These are phyloP conservation scores for Galleria mellonella DNA, from an alignment of 1,140 invertebrate genomes.

Conservation along the genomic window DNA sequence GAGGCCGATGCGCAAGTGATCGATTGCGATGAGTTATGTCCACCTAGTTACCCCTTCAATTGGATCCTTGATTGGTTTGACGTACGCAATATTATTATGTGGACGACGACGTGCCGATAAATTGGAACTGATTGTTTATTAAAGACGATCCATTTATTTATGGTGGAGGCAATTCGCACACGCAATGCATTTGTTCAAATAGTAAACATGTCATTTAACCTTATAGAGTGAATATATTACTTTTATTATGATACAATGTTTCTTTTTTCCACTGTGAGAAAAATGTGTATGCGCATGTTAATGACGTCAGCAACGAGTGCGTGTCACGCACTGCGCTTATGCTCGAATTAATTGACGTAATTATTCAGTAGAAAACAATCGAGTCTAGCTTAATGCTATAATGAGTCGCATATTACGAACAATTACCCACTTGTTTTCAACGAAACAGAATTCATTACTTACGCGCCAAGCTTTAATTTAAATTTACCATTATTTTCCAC, in stretches of 20 bases:
- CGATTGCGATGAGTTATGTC: constrained; percentile 62
- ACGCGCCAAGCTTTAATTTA: constrained; percentile 17
- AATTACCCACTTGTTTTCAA: constrained; percentile 34
- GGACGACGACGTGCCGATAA: constrained; percentile 37
- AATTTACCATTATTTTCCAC: constrained; percentile 9
- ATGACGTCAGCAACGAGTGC: constrained; percentile 44
- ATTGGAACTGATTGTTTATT: constrained; percentile 60
- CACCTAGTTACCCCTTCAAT: constrained; percentile 70
- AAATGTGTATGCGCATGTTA: constrained; percentile 49
- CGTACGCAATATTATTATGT: constrained; percentile 57
- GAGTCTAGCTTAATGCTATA: constrained; percentile 46
- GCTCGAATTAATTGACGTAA: constrained; percentile 64
- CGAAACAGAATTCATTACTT: constrained; percentile 36
- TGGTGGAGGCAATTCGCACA: neutral
- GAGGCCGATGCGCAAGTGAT: constrained; percentile 47
- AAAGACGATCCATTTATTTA: constrained; percentile 26
- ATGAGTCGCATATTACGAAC: constrained; percentile 47
- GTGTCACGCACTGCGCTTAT: constrained; percentile 45
- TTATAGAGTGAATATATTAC: constrained; percentile 26
- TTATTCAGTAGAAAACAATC: constrained; percentile 65
- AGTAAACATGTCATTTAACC: constrained; percentile 17
- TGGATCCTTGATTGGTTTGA: constrained; percentile 68
- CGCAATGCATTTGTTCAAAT: neutral
- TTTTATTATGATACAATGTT: constrained; percentile 22
- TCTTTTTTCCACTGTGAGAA: constrained; percentile 31